Conservation (phyloP, 1,140 invertebrate species). For the Neodiprion virginianus region DNA sequence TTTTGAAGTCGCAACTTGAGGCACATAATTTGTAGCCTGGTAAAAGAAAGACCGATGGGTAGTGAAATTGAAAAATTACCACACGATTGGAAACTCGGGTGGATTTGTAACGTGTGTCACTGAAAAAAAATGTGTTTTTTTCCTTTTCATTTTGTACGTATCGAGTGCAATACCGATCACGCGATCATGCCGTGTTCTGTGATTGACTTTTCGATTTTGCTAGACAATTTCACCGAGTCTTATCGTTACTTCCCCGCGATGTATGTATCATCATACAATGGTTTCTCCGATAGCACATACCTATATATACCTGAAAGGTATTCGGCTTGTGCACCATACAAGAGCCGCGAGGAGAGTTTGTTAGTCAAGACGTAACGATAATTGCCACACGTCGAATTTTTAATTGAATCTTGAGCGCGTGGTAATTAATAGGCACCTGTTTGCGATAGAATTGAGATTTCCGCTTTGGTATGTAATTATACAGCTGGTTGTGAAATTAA, state of each 20-base stretch:
- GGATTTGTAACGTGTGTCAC: no score
- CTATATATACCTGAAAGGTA: no score
- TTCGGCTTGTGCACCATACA: no score
- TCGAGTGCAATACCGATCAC: no score
- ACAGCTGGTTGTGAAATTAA: not conserved
- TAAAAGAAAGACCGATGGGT: no score
- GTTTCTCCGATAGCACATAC: no score
- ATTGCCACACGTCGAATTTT: constrained; percentile 1
- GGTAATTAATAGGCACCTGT: constrained; percentile 1
- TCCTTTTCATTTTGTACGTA: not conserved
- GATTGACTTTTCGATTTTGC: not conserved
- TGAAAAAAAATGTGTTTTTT: not conserved
- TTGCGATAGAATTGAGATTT: not conserved
- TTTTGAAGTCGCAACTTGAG: no score
- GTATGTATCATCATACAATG: not conserved
- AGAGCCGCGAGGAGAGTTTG: no score
- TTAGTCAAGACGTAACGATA: not conserved
- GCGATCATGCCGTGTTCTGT: not conserved
- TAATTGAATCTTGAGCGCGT: not conserved
- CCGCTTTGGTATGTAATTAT: not conserved
- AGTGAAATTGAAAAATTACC: not conserved
- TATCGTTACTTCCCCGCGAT: not conserved
- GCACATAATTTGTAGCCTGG: no score
- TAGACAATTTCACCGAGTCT: not conserved
- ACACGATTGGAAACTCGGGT: not conserved